Base-by-base conservation (phyloP, 1,140 invertebrate species). In the Aethina tumida region DNA sequence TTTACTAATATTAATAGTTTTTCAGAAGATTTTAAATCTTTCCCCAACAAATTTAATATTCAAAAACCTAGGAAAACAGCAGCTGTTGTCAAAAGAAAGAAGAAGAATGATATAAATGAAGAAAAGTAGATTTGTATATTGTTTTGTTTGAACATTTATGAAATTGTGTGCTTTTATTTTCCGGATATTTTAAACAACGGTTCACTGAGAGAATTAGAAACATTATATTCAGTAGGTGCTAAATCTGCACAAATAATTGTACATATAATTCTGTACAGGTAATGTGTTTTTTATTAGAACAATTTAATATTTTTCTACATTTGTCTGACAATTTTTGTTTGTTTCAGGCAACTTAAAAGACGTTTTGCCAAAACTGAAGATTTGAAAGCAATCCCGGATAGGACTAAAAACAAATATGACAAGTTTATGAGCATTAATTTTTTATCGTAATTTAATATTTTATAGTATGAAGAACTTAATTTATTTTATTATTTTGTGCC, bases 161-260 rank as follows among this genome's bases (percentile, higher is more conserved):
- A 35, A 22, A 2, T 36, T 43, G 17, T 46, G 43, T 39, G 43
- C 47, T 7, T 26, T 16, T 19, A 45, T n/a, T n/a, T n/a, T 15
- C 36, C 58, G n/a, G 22, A 42, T 18, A 37, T 49, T 17, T 27
- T 60, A 32, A 60, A 60, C 35, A 35, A 35, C 6, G 58, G 58
- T 6, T 46, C 17, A 28, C n/a, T 40, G 17, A 52, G 46, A 28
- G 27, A 57, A n/a, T 8, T 60, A 3, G 40, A 48, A 36, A 50
- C 39, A 21, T 41, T 60, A 13, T 47, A 49, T 10, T 45, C 56
- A 5, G 29, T 60, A 27, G 58, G 58, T 13, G 1, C 32, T 2
- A 60, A 60, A 44, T 51, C 49, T 10, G 58, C 56, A 4, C 43
- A 50, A 31, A n/a, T n/a, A n/a, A n/a, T n/a, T n/a, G n/a, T n/a